These are phyloP conservation scores for Sebastes itinus DNA, from an alignment of 2,797 vertebrate genomes.

Conservation along the genomic window DNA sequence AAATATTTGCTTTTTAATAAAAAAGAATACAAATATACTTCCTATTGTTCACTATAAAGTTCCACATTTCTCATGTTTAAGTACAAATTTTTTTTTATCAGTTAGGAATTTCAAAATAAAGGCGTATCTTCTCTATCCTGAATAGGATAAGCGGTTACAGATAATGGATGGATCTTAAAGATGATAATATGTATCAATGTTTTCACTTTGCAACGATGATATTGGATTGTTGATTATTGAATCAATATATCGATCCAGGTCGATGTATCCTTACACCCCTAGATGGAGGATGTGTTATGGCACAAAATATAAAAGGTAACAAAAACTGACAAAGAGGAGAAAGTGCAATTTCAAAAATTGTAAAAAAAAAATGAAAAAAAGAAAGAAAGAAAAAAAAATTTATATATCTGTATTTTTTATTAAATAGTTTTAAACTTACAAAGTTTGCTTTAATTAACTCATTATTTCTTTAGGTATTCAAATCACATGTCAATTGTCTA, in stretches of 20 bases:
- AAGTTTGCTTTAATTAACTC: neutral
- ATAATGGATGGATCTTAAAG: neutral
- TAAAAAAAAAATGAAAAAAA: neutral
- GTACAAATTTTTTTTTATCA: too few species aligned
- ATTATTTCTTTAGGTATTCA: neutral
- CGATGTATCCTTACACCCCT: neutral
- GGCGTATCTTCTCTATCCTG: too few species aligned
- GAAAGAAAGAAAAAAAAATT: too few species aligned
- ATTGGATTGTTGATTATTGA: too few species aligned
- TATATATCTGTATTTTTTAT: neutral
- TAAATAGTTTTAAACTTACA: neutral
- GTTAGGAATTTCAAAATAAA: neutral
- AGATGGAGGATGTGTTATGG: neutral
- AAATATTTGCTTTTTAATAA: too few species aligned
- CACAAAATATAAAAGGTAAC: neutral
- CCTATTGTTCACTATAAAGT: neutral
- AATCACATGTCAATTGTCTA: neutral
- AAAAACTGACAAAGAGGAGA: neutral
- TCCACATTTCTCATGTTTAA: too few species aligned
- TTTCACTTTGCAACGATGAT: too few species aligned
- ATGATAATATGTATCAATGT: too few species aligned
- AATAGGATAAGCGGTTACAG: too few species aligned
- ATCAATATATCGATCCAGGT: neutral
- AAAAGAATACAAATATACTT: too few species aligned
- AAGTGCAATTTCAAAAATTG: neutral